Conservation (phyloP, 2,797 vertebrate species). For the Oreochromis mossambicus region DNA sequence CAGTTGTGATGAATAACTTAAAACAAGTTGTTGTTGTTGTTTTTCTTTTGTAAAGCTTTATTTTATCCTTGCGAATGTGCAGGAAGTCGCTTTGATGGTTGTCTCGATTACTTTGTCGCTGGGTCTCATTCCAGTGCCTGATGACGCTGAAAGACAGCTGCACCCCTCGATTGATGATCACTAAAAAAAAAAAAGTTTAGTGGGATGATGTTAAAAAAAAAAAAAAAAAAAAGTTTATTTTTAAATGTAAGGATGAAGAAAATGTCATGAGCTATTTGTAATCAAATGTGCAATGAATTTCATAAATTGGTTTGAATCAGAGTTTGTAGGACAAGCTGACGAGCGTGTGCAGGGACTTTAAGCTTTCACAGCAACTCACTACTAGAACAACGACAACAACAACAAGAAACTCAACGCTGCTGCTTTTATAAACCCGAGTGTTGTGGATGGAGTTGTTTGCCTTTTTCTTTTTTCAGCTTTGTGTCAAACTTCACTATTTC, state of each 20-base stretch:
- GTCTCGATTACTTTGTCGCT: conserved; percentile 1
- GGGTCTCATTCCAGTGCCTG: conserved; percentile 39
- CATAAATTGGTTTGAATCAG: background rate
- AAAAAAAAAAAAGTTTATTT: conserved; percentile 49
- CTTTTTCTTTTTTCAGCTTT: conserved; percentile 23
- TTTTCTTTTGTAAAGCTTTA: conserved; percentile 13
- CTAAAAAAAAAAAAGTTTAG: background rate
- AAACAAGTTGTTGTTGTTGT: background rate
- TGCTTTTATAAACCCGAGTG: conserved; percentile 34
- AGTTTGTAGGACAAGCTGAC: conserved; percentile 19
- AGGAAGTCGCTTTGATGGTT: background rate
- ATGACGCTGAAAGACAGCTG: conserved; percentile 21
- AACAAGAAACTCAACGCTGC: conserved; percentile 1
- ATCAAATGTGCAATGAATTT: conserved; percentile 69
- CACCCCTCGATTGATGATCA: conserved; percentile 7
- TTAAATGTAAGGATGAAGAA: conserved; percentile 37
- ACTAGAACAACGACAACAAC: conserved; percentile 37
- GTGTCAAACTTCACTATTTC: conserved; percentile 43
- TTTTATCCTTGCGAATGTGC: conserved; percentile 28
- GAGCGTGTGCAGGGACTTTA: conserved; percentile 45
- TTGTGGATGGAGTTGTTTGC: conserved; percentile 24
- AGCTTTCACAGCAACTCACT: conserved; percentile 13
- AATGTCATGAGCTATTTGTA: conserved; percentile 40
- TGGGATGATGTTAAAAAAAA: background rate
- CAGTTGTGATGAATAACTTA: background rate